Evolutionary conservation across 2,113 vertebrate species (phyloP), one percentile per base, ranked within the genome.

Genomic region (Fulica atra): DNA sequence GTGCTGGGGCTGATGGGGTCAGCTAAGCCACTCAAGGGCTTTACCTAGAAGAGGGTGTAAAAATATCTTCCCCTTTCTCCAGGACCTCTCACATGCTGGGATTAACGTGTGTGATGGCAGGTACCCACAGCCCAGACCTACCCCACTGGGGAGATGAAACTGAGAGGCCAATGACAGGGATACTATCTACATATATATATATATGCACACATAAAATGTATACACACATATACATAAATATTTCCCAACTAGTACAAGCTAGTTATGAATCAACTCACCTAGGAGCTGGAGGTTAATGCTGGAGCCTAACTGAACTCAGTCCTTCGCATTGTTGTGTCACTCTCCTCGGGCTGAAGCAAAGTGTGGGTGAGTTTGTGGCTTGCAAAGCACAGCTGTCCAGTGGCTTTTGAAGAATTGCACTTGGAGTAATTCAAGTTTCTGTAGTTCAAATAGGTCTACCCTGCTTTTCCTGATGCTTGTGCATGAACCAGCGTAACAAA

Each of bases 401-500:
- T 68, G 61, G 77, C 66, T 92, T 78, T 33, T 88, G 77, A 94
- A 87, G 95, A 98, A 98, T 97, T 97, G 95, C 96, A 98, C 96
- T 98, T 98, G 94, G 95, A 96, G 77, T 53, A 89, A 92, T 96
- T 97, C 95, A 96, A 92, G 94, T 92, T 95, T 96, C 71, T 64
- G n/a, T 53, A 96, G 92, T 86, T 95, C 42, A 94, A 96, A 96
- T 94, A 80, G 9, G 36, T 88, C 88, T 97, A 97, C 92, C 97
- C 96, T 98, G 95, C 73, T 97, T 97, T 68, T 93, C 92, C 90
- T 24, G 65, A 95, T 54, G 35, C 81, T 88, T 61, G 46, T 65
- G 66, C 95, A 69, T 21, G 91, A 16, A 66, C 84, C 78, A 69
- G 80, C 78, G 24, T 79, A 95, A 93, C 35, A 59, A 77, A 60